Evolutionary conservation across 2,888 invertebrate genomes (phyloP).

Genomic region (Xestia rhomboidea): DNA sequence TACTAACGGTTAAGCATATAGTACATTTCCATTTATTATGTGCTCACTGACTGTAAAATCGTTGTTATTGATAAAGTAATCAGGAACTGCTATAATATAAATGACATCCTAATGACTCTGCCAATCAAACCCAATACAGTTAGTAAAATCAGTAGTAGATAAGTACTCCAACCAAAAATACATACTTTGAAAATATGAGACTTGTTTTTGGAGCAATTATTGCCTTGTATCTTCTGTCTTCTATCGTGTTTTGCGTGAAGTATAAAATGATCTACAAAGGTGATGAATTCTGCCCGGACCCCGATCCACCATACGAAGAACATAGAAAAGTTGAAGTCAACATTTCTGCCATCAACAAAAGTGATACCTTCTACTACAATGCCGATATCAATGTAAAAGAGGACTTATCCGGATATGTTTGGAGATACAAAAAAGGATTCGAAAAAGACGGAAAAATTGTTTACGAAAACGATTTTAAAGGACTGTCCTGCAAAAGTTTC

Average conservation of each 20-base stretch:
- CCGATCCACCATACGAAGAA: conserved; percentile 27
- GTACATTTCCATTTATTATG: neutral
- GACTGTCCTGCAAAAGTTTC: conserved; percentile 25
- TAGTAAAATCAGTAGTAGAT: conserved; percentile 30
- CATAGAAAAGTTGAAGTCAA: conserved; percentile 16
- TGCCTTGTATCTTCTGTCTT: neutral
- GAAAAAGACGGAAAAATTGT: conserved; percentile 37
- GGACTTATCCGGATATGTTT: conserved; percentile 25
- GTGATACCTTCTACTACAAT: conserved; percentile 31
- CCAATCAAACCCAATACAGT: neutral
- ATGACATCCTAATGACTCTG: conserved; percentile 21
- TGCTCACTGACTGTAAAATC: conserved; percentile 14
- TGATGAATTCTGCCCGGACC: conserved; percentile 29
- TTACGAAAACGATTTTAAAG: conserved; percentile 34
- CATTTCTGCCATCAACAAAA: conserved; percentile 2
- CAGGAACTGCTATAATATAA: neutral
- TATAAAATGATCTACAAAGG: conserved; percentile 40
- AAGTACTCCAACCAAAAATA: neutral
- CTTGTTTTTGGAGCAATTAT: neutral
- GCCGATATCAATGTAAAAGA: conserved; percentile 32
- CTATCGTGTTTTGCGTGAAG: conserved; percentile 30
- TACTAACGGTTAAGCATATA: neutral
- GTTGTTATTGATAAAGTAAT: conserved; percentile 24
- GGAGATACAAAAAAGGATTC: conserved; percentile 45
- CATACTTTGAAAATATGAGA: conserved; percentile 2